Percentiles rank a stretch among this genome's conserved stretches.
phyloP scores from a whole-genome alignment of 2,888 invertebrate species.

The Chaetogeoica ovagalla region DNA sequence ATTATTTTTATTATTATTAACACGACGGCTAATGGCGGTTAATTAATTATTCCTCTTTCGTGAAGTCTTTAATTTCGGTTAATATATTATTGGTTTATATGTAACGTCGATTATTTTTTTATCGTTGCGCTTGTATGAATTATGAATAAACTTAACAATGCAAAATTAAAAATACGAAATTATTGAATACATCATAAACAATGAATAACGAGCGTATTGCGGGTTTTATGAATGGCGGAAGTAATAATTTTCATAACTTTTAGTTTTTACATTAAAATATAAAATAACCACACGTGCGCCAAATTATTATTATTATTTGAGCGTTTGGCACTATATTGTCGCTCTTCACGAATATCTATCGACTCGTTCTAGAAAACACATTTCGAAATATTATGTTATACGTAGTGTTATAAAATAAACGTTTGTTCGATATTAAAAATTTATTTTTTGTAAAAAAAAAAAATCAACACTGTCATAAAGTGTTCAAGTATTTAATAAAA shows the following conservation, averaged over 20 bases:
- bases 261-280: neutral
- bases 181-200: neutral
- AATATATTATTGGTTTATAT: too few relatives aligned
- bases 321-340: neutral
- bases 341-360: neutral
- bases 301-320: slow-evolving; percentile 28
- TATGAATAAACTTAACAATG: neutral
- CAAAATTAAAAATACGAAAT: neutral
- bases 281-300: slow-evolving; percentile 2
- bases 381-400: neutral
- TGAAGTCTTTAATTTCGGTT: too few relatives aligned
- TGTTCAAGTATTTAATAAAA: too few relatives aligned
- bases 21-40: too few relatives aligned
- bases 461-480: too few relatives aligned
- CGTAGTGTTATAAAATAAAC: too few relatives aligned
- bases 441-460: too few relatives aligned
- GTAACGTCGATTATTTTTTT: too few relatives aligned
- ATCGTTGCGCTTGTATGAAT: too few relatives aligned
- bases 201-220: neutral
- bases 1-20: too few relatives aligned
- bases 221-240: neutral
- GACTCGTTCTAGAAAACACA: neutral
- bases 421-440: too few relatives aligned
- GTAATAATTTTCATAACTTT: neutral
- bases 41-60: too few relatives aligned